Base-by-base conservation (phyloP, 2,888 invertebrate genomes). In the Lathronympha strigana region DNA sequence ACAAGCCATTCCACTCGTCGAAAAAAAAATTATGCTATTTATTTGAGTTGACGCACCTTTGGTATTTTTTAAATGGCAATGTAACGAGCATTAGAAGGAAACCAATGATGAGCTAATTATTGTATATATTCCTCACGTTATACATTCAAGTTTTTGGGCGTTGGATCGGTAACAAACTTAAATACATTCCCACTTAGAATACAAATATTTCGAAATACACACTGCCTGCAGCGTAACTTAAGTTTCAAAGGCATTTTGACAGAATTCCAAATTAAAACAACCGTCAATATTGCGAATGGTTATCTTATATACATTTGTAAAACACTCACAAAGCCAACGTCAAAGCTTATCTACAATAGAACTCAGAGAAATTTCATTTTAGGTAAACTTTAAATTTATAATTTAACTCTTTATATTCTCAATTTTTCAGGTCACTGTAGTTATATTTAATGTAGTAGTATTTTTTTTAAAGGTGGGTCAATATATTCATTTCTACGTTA, bases 281-380 rank as follows among this genome's bases (percentile, higher is more conserved):
- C 45, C n/a, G 13, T n/a, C n/a, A 15, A 28, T 51, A 43, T 21
- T 21, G n/a, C 28, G 19, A 61, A 50, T 17, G n/a, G 25, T 17
- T 1, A 36, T 43, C 31, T 17, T 23, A 6, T 28, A 61, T 15
- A 55, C 23, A 9, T 63, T 47, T 11, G 25, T 55, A 49, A 38
- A 63, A 63, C n/a, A n/a, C n/a, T 45, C 6, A 9, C 8, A 55
- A 33, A 5, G 28, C 19, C 17, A 47, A 38, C 51, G 33, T 31
- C 50, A 50, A 51, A 63, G 63, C 63, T 4, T 58, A 64, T 58
- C 50, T 57, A 57, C 57, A 63, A 50, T 57, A 58, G 17, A 60
- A 38, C 43, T 45, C 23, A 64, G 51, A 33, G n/a, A 58, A 33
- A 17, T 8, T 40, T 28, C 5, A 17, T 45, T 51, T 51, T 58